Conservation (phyloP, 1,140 invertebrate species). For the Nephila pilipes region DNA sequence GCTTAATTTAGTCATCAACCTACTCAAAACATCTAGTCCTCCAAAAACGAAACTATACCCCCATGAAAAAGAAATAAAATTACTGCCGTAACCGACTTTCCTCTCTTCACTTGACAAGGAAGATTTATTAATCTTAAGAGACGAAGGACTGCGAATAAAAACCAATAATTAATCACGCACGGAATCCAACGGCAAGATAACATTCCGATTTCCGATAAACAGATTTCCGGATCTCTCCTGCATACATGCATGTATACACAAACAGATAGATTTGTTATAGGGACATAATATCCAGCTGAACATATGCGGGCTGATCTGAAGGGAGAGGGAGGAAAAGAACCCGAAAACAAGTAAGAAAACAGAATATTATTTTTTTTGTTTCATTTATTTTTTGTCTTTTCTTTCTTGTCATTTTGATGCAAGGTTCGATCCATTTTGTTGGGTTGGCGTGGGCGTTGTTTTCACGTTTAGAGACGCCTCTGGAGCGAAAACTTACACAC, state of each 20-base stretch:
- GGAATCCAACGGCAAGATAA: constrained; percentile 60
- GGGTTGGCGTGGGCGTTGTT: constrained; percentile 65
- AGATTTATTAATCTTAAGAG: constrained; percentile 69
- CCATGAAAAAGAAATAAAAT: constrained; percentile 22
- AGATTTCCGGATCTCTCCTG: constrained; percentile 59
- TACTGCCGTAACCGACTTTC: background rate
- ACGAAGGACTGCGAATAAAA: constrained; percentile 52
- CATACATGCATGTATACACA: constrained; percentile 16
- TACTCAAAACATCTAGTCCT: constrained; percentile 16
- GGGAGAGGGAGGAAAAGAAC: constrained; percentile 21
- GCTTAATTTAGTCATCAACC: constrained; percentile 17
- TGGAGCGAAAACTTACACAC: constrained; percentile 56
- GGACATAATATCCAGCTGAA: constrained; percentile 24
- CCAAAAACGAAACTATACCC: background rate
- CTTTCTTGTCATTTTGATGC: constrained; percentile 25
- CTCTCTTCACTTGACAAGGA: constrained; percentile 27
- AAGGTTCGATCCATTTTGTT: constrained; percentile 58
- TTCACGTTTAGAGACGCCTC: constrained; percentile 27
- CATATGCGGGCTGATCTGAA: constrained; percentile 24
- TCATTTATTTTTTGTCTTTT: background rate
- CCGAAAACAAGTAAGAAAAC: background rate
- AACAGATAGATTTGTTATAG: constrained; percentile 24
- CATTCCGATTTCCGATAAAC: constrained; percentile 71
- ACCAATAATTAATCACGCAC: constrained; percentile 74
- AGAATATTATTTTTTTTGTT: background rate